phyloP scores from a whole-genome alignment of 2,888 invertebrate species.

The Charanyca ferruginea region DNA sequence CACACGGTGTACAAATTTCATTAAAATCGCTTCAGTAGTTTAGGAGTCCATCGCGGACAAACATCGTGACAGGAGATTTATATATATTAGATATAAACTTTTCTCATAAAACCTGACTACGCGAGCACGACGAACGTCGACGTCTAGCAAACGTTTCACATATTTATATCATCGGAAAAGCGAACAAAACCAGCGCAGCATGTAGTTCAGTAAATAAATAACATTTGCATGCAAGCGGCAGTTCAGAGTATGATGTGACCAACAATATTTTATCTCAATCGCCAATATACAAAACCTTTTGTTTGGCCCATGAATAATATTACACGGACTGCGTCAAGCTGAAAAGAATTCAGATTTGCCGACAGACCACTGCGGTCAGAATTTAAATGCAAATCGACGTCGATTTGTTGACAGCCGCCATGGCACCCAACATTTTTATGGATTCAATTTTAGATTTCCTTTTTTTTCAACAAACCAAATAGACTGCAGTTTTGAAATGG shows the following conservation, averaged over 20 bases:
- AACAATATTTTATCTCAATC: slow-evolving; percentile 60
- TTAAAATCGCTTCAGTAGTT: too few species aligned
- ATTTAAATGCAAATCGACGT: slow-evolving; percentile 54
- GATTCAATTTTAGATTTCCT: slow-evolving; percentile 24
- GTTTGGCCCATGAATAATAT: slow-evolving; percentile 59
- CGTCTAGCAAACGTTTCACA: slow-evolving; percentile 14
- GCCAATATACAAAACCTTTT: slow-evolving; percentile 54
- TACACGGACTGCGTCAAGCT: slow-evolving; percentile 36
- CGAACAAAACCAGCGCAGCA: slow-evolving; percentile 18
- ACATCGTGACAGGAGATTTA: too few species aligned
- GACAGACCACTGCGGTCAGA: slow-evolving; percentile 41
- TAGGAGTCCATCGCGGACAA: too few species aligned
- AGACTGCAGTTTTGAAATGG: slow-evolving; percentile 19
- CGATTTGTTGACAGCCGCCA: slow-evolving; percentile 48
- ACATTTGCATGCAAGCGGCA: slow-evolving; percentile 44
- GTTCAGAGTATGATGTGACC: slow-evolving; percentile 39
- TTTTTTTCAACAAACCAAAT: slow-evolving; percentile 28
- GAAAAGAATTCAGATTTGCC: slow-evolving; percentile 52
- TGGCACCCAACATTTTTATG: slow-evolving; percentile 34
- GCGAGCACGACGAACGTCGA: slow-evolving; percentile 1
- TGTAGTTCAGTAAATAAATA: slow-evolving; percentile 48
- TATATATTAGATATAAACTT: slow-evolving; percentile 30
- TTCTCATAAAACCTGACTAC: slow-evolving; percentile 31
- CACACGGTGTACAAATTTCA: too few species aligned
- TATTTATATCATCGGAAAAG: slow-evolving; percentile 42